Conservation (phyloP, 2,797 vertebrate species). For the Rhinophrynus dorsalis region DNA sequence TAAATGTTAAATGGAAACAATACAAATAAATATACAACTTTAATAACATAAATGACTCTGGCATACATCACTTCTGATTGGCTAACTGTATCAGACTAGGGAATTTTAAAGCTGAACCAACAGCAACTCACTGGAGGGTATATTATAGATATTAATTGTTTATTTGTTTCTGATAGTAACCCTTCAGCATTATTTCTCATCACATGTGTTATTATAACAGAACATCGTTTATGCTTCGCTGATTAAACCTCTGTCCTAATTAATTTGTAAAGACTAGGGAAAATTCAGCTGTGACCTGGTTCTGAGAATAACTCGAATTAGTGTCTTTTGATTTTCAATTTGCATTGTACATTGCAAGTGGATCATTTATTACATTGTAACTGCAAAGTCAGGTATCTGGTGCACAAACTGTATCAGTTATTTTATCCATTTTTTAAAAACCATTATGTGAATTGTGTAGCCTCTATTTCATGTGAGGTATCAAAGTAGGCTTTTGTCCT, state of each 20-base stretch:
- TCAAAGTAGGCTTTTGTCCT: too few relatives aligned
- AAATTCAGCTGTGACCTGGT: constrained; percentile 47
- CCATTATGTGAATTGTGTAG: too few relatives aligned
- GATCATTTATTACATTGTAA: constrained; percentile 48
- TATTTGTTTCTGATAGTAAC: constrained; percentile 69
- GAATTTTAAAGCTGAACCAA: constrained; percentile 65
- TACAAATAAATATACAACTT: too few relatives aligned
- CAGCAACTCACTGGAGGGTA: constrained; percentile 63
- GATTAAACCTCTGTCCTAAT: constrained; percentile 49
- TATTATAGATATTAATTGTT: constrained; percentile 68
- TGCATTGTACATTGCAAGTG: constrained; percentile 31
- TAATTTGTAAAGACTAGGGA: constrained; percentile 47
- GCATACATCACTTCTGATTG: constrained; percentile 24
- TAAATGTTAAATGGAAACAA: too few relatives aligned
- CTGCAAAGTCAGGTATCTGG: constrained; percentile 60
- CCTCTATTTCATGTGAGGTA: too few relatives aligned
- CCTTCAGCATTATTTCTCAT: constrained; percentile 56
- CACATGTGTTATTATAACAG: constrained; percentile 53
- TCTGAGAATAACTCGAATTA: constrained; percentile 46
- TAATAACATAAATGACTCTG: constrained; percentile 4
- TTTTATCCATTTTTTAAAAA: too few relatives aligned
- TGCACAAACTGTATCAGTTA: too few relatives aligned
- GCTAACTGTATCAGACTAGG: constrained; percentile 26
- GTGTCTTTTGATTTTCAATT: constrained; percentile 40
- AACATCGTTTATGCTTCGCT: constrained; percentile 45